phyloP scores from a whole-genome alignment of 2,888 invertebrate species.

The Lochmaea capreae region DNA sequence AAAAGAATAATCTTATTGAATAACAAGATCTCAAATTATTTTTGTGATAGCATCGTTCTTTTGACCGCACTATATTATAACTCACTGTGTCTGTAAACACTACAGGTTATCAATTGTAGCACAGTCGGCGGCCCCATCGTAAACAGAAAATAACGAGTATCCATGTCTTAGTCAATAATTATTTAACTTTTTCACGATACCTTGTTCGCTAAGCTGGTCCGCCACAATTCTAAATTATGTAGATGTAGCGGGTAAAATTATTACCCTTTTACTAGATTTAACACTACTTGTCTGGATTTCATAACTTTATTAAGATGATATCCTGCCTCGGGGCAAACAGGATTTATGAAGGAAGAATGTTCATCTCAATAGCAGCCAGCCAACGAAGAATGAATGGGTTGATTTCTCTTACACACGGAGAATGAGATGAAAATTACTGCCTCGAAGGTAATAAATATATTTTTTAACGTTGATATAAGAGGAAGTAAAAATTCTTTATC shows the following conservation, averaged over 20 bases:
- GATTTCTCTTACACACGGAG: background rate
- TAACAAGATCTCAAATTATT: background rate
- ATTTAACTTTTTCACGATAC: constrained; percentile 60
- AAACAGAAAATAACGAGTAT: constrained; percentile 59
- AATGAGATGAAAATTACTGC: background rate
- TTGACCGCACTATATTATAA: constrained; percentile 44
- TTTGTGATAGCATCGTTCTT: background rate
- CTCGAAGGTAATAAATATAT: background rate
- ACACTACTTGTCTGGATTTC: constrained; percentile 50
- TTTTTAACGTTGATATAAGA: no score
- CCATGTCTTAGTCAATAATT: constrained; percentile 62
- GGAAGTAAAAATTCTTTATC: no score
- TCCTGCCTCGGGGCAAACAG: constrained; percentile 28
- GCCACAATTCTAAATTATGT: constrained; percentile 54
- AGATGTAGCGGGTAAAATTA: constrained; percentile 54
- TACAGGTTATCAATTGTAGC: constrained; percentile 63
- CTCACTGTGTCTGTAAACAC: constrained; percentile 59
- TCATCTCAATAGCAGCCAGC: constrained; percentile 18
- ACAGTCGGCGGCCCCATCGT: constrained; percentile 59
- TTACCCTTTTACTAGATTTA: constrained; percentile 55
- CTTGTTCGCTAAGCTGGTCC: constrained; percentile 47
- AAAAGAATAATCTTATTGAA: no score
- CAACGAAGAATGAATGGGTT: constrained; percentile 10
- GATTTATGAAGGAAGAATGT: constrained; percentile 35
- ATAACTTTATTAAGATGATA: constrained; percentile 45